These are phyloP conservation scores for Anoplophora glabripennis DNA, from an alignment of 1,140 invertebrate genomes.

Conservation along the genomic window DNA sequence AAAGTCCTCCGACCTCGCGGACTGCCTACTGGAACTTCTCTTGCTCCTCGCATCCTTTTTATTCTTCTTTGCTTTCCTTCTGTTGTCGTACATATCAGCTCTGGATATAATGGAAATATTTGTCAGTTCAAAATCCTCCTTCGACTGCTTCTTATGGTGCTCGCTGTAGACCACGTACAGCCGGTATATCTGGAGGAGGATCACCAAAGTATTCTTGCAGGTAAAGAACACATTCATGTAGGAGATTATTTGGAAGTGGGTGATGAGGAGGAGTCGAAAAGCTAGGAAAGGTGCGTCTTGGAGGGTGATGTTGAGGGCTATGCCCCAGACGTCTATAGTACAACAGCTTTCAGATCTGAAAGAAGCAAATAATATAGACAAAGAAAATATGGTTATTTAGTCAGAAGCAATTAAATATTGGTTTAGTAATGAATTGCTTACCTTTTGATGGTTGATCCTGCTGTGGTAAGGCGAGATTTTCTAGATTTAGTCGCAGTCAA, in stretches of 20 bases:
- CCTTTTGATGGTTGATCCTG: conserved; percentile 48
- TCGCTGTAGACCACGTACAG: conserved; percentile 76
- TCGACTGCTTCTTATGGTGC: conserved; percentile 53
- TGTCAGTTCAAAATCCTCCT: conserved; percentile 46
- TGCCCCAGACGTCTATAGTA: conserved; percentile 81
- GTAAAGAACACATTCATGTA: conserved; percentile 95
- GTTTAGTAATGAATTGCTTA: conserved; percentile 42
- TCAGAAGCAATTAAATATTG: too few species aligned
- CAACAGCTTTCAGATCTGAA: conserved; percentile 64
- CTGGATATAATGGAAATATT: conserved; percentile 61
- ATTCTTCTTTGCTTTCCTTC: conserved; percentile 17
- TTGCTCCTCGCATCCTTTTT: conserved; percentile 9
- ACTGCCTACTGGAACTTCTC: not conserved
- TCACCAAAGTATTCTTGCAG: conserved; percentile 84
- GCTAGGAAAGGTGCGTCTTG: conserved; percentile 84
- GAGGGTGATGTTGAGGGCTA: conserved; percentile 71
- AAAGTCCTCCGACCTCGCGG: conserved; percentile 7
- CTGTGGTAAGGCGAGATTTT: conserved; percentile 64
- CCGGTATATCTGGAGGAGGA: conserved; percentile 79
- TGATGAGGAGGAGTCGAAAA: conserved; percentile 78
- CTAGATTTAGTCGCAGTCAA: conserved; percentile 82
- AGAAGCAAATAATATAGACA: conserved; percentile 7
- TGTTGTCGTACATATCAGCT: conserved; percentile 10
- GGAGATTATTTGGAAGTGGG: conserved; percentile 81
- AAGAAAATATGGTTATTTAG: too few species aligned